phyloP scores from a whole-genome alignment of 2,888 invertebrate genomes.

The Fabriciana adippe region DNA sequence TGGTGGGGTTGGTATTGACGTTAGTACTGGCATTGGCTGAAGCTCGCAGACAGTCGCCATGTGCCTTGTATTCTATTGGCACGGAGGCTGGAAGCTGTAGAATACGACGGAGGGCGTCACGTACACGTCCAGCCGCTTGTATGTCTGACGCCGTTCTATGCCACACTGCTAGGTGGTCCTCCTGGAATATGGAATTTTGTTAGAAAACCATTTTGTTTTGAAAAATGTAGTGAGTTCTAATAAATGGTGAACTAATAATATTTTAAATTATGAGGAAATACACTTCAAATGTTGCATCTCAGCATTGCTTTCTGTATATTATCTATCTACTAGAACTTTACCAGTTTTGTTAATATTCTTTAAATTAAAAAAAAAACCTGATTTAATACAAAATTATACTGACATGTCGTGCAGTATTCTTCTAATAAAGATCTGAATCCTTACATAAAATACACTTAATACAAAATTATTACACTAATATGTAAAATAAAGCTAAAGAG shows the following conservation, averaged over 20 bases:
- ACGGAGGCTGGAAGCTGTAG: conserved; percentile 96
- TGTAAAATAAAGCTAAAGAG: too few relatives aligned
- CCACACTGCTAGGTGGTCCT: conserved; percentile 98
- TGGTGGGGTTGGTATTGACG: conserved; percentile 30
- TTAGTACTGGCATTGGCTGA: conserved; percentile 34
- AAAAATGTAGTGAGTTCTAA: not conserved
- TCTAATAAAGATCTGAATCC: too few relatives aligned
- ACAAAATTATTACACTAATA: too few relatives aligned
- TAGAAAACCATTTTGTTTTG: not conserved
- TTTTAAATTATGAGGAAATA: not conserved
- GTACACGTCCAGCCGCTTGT: conserved; percentile 93
- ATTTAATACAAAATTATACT: too few relatives aligned
- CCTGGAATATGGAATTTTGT: conserved; percentile 79
- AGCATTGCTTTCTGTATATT: too few relatives aligned
- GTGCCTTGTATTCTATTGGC: conserved; percentile 95
- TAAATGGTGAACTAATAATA: not conserved
- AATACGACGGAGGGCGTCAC: conserved; percentile 96
- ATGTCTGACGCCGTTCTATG: conserved; percentile 96
- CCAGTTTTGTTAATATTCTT: too few relatives aligned
- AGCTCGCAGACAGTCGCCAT: conserved; percentile 58
- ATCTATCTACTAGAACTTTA: too few relatives aligned
- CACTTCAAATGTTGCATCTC: too few relatives aligned
- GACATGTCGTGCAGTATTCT: too few relatives aligned
- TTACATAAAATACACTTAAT: too few relatives aligned
- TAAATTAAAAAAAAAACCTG: too few relatives aligned